Evolutionary conservation across 1,140 invertebrate species (phyloP), one percentile per base, ranked within the genome.

Genomic region (Drosophila rufa): DNA sequence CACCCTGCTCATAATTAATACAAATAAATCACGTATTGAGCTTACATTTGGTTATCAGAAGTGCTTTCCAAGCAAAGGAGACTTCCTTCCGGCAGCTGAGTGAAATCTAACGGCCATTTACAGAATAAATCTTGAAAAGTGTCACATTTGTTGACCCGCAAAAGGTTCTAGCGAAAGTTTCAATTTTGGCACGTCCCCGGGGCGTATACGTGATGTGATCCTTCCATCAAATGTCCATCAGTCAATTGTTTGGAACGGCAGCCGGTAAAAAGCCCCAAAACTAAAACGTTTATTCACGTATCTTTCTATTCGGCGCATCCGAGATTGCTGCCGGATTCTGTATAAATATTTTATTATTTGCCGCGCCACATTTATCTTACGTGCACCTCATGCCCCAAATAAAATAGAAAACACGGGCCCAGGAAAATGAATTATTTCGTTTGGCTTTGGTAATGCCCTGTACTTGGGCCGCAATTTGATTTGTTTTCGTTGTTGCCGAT

Each of bases 211-310:
- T 77, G 75, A 77, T 77, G 74, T 57, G 64, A 50, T 50, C 74
- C 64, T 77, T 77, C 75, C 74, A 77, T 77, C 62, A 77, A 77
- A 77, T 68, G 57, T 78, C 74, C 74, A 77, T 77, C 75, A 77
- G 55, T 77, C 62, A 77, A 68, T 78, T 58, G 56, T 42, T 69
- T 69, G 55, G n/a, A 60, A 47, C 56, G 19, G 47, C 25, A 22
- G 27, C 45, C 25, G 25, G 38, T 36, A 43, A 42, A 17, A 30
- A 40, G 5, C 19, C 9, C 22, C 38, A 68, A 45, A 56, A 51
- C 56, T 45, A 77, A 60, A 68, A 43, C 45, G 38, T 53, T 57
- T 40, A 55, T 56, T 36, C 48, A 38, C 42, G 45, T 70, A n/a
- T 38, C 19, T 15, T 12, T n/a, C 47, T 40, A 48, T 67, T 42